Base-by-base conservation (phyloP, 2,888 invertebrate species). In the Chloromyia formosa region DNA sequence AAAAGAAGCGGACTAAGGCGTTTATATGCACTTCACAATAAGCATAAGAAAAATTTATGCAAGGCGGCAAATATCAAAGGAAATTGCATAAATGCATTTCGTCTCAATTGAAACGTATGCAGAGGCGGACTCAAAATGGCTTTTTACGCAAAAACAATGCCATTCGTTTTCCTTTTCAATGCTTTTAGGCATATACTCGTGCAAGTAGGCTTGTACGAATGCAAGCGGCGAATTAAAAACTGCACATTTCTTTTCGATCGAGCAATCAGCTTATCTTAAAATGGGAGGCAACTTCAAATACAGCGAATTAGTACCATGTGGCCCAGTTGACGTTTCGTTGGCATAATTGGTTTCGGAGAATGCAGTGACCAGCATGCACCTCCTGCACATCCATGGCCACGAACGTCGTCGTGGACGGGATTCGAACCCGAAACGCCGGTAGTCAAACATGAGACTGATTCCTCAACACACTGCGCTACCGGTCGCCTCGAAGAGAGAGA, bases 11-110 rank as follows among this genome's bases (percentile, higher is more conserved):
- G 12, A 66, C 14, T 56, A 58, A 71, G 71, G 71, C 71, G 71
- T 56, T 49, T 10, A 35, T 49, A n/a, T 49, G 49, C 49, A 49
- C 49, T 49, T 49, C 16, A n/a, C 49, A 35, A 35, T 35, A 35
- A 35, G 49, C 49, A 49, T 12, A 49, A 49, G 49, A 49, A 49
- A 69, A 35, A 42, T 14, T 2, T 35, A 35, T 71, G 35, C 42
- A 58, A 71, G 40, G 73, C 74, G 74, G 76, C 69, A 54, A 27
- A 74, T 71, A 71, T 76, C 76, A 76, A 76, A 76, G 76, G 35
- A 71, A 74, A 49, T 74, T 76, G 53, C 71, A 35, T 71, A 76
- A 49, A 69, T 76, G 61, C 71, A 54, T 71, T 71, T 56, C 40
- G 3, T 35, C 18, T 56, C n/a, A 58, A 12, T 35, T 35, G 27